These are phyloP conservation scores for Antheraea yamamai DNA, from an alignment of 2,888 invertebrate species.

Conservation along the genomic window DNA sequence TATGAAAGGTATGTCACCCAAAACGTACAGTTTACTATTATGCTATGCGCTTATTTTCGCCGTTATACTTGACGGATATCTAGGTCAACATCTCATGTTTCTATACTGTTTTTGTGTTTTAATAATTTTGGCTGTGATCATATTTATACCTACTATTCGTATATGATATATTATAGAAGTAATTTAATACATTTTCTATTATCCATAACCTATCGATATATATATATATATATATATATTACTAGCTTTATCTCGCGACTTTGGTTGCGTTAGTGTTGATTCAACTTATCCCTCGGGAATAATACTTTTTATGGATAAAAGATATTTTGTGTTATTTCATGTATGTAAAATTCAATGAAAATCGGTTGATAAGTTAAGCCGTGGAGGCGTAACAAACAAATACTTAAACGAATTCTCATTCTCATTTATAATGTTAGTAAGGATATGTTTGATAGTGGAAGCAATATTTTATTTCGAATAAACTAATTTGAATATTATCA, in stretches of 20 bases:
- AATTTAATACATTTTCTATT: not conserved
- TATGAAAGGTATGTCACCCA: constrained; percentile 4
- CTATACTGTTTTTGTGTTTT: not conserved
- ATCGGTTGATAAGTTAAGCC: no score
- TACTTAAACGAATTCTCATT: no score
- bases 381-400: no score
- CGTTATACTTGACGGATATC: not conserved
- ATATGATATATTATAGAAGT: not conserved
- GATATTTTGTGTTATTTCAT: no score
- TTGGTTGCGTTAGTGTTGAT: no score
- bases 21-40: not conserved
- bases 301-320: no score
- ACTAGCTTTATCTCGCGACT: no score
- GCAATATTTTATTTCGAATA: constrained; percentile 12
- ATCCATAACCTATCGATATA: not conserved
- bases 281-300: no score
- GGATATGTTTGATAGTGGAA: not conserved
- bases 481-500: constrained; percentile 21
- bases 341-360: no score
- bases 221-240: no score
- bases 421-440: no score
- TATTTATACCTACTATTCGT: not conserved
- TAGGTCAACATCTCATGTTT: not conserved
- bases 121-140: not conserved
- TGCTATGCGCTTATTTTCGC: not conserved